Percentiles rank a stretch among this genome's conserved stretches.
Conservation (phyloP, 2,888 invertebrate genomes). For the Protodeltote pygarga region DNA sequence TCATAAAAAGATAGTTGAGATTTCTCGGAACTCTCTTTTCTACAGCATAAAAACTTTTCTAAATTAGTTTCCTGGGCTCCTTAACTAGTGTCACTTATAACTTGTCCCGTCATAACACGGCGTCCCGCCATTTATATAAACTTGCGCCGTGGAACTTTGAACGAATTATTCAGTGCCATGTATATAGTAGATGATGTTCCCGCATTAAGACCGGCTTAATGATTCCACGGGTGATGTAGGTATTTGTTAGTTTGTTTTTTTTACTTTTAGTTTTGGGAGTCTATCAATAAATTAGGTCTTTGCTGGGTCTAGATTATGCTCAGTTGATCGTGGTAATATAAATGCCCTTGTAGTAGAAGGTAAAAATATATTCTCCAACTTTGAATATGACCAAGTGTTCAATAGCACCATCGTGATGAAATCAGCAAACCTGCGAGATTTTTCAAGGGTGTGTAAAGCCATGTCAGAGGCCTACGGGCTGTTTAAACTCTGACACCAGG, state of each 20-base stretch:
- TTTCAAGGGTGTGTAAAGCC: no score
- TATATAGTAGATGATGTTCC: slow-evolving; percentile 63
- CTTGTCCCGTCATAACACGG: slow-evolving; percentile 52
- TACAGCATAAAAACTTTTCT: slow-evolving; percentile 12
- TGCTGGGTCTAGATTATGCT: no score
- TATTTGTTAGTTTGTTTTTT: slow-evolving; percentile 20
- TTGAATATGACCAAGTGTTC: no score
- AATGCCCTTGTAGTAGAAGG: no score
- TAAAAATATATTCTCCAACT: no score
- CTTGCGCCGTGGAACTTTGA: slow-evolving; percentile 72
- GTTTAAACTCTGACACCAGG: no score
- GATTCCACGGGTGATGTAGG: slow-evolving; percentile 30
- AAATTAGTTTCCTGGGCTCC: slow-evolving; percentile 24
- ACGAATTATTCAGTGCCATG: slow-evolving; percentile 79
- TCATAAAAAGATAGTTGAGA: no score
- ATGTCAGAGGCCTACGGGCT: no score
- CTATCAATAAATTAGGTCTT: no score
- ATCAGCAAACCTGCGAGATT: no score
- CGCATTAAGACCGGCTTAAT: slow-evolving; percentile 38
- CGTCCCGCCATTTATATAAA: slow-evolving; percentile 75
- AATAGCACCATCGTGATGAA: no score
- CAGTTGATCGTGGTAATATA: no score
- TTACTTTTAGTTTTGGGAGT: not conserved
- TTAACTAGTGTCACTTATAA: slow-evolving; percentile 47
- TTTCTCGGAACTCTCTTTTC: not conserved